Evolutionary conservation across 1,140 invertebrate genomes (phyloP).

Genomic region (Saccostrea echinata): DNA sequence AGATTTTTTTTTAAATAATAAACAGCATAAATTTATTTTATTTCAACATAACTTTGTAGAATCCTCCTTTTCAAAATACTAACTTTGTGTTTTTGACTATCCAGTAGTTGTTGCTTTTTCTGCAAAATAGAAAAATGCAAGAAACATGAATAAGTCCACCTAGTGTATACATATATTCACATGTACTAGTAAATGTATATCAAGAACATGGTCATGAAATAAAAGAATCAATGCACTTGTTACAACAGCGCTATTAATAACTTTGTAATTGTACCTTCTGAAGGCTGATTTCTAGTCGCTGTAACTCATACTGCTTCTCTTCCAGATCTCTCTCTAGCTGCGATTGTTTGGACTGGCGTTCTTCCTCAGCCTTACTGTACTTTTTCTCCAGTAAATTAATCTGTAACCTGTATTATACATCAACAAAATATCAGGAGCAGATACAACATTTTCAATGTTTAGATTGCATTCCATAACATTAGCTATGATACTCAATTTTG

Average conservation of each 20-base stretch:
- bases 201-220: no score
- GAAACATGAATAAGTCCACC: no score
- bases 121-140: not conserved
- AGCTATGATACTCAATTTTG: no score
- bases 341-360: conserved; percentile 65
- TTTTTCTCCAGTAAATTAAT: conserved; percentile 74
- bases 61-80: not conserved
- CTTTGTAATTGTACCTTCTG: conserved; percentile 51
- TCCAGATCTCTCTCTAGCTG: conserved; percentile 69
- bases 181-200: no score
- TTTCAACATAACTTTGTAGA: no score
- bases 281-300: conserved; percentile 64
- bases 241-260: no score
- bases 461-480: no score
- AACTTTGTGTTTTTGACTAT: conserved; percentile 24
- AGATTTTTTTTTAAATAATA: no score
- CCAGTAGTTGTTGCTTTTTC: not conserved
- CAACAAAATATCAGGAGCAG: not conserved
- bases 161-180: no score
- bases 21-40: no score
- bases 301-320: conserved; percentile 63
- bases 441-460: not conserved
- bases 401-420: conserved; percentile 62
- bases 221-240: no score
- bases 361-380: conserved; percentile 66